Evolutionary conservation across 2,797 vertebrate genomes (phyloP).

Genomic region (Leucoraja ocellata): DNA sequence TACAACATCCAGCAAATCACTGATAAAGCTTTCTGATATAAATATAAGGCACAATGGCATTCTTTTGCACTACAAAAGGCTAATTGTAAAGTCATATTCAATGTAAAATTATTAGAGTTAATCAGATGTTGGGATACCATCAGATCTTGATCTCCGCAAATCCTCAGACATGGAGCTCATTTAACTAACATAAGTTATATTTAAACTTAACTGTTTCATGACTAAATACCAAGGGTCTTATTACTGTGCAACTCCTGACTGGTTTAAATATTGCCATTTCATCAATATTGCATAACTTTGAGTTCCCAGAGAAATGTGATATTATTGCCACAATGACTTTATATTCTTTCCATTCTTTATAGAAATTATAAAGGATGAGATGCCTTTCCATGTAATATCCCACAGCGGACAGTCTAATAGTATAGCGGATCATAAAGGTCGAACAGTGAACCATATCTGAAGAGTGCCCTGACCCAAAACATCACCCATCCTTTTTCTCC

Average conservation of each 20-base stretch:
- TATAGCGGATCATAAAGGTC: background rate
- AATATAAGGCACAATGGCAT: conserved; percentile 33
- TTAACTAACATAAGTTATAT: background rate
- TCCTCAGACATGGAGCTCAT: background rate
- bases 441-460: background rate
- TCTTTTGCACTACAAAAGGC: conserved; percentile 35
- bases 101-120: conserved; percentile 32
- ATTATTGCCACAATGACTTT: background rate
- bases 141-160: background rate
- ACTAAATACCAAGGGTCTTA: background rate
- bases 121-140: conserved; percentile 18
- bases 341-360: too few species aligned
- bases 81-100: conserved; percentile 19
- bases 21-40: conserved; percentile 49
- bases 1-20: conserved; percentile 50
- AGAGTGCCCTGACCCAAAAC: too few species aligned
- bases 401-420: background rate
- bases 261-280: background rate
- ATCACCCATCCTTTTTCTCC: too few species aligned
- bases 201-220: conserved; percentile 13
- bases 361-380: background rate
- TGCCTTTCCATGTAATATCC: background rate
- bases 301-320: background rate
- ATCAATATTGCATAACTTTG: background rate
- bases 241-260: too few species aligned